Evolutionary conservation across 2,113 vertebrate genomes (phyloP).

Genomic region (Osmerus eperlanus): DNA sequence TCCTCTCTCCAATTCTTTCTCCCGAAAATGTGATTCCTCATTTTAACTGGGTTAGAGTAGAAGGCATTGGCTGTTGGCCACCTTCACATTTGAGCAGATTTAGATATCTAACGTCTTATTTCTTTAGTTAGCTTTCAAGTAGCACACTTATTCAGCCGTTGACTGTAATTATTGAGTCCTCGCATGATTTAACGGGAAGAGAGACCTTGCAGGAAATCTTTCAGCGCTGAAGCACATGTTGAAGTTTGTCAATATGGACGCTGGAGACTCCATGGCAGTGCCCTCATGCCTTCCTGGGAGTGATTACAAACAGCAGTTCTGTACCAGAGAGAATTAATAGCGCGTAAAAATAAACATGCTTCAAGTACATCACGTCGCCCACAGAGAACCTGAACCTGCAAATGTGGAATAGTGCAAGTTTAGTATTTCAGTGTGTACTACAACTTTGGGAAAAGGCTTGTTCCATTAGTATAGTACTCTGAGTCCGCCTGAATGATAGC

Average conservation of each 20-base stretch:
- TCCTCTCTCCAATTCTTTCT: constrained; percentile 58
- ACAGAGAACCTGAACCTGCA: background rate
- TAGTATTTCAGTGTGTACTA: constrained; percentile 3
- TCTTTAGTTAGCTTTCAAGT: constrained; percentile 4
- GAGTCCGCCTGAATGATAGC: too few species aligned
- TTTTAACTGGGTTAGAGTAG: too few species aligned
- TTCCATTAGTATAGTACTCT: too few species aligned
- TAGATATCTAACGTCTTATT: constrained; percentile 6
- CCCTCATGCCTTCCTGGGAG: constrained; percentile 24
- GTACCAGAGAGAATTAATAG: constrained; percentile 28
- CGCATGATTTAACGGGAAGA: constrained; percentile 17
- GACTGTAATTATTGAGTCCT: constrained; percentile 14
- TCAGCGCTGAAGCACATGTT: constrained; percentile 30
- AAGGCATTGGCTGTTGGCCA: too few species aligned
- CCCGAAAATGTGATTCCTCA: constrained; percentile 23
- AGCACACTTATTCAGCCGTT: constrained; percentile 1
- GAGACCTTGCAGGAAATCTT: constrained; percentile 16
- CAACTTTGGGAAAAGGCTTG: background rate
- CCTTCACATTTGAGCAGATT: background rate
- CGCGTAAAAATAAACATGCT: constrained; percentile 41
- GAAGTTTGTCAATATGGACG: constrained; percentile 18
- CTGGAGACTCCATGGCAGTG: constrained; percentile 19
- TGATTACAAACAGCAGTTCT: constrained; percentile 41
- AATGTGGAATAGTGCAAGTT: background rate
- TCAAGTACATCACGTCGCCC: constrained; percentile 34